Percentiles rank a stretch among this genome's conserved stretches.
Conservation (phyloP, 1,140 invertebrate genomes). For the Musca vetustissima region DNA sequence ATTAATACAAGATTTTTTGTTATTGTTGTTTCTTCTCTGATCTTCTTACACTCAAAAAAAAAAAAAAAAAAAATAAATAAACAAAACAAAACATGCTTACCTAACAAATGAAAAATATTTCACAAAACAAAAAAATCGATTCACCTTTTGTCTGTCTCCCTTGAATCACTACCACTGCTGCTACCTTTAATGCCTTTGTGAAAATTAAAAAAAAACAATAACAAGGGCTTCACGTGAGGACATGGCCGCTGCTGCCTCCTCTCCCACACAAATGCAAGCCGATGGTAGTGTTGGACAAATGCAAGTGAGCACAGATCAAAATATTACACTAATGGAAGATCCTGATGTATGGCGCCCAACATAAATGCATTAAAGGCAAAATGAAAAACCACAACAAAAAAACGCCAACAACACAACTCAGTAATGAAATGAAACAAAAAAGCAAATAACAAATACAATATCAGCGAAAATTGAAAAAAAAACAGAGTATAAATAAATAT, state of each 20-base stretch:
- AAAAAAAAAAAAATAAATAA: too few species aligned
- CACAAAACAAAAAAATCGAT: conserved; percentile 1
- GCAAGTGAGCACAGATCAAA: conserved; percentile 67
- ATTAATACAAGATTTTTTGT: conserved; percentile 16
- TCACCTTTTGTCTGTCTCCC: not conserved
- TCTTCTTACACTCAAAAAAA: not conserved
- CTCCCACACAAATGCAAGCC: conserved; percentile 61
- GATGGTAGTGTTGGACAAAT: conserved; percentile 59
- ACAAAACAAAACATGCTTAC: conserved; percentile 3
- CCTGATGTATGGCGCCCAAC: conserved; percentile 86
- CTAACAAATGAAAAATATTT: conserved; percentile 8
- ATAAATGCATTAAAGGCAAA: conserved; percentile 60
- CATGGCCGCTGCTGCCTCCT: conserved; percentile 77
- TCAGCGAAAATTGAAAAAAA: conserved; percentile 14
- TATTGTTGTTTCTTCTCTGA: conserved; percentile 23
- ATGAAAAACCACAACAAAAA: conserved; percentile 3
- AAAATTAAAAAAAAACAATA: conserved; percentile 19
- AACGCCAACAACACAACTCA: not conserved
- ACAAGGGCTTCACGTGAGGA: conserved; percentile 77
- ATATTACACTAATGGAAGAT: conserved; percentile 83
- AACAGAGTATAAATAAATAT: conserved; percentile 10
- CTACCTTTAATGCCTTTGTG: not conserved
- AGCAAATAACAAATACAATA: not conserved
- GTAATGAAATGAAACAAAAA: not conserved
- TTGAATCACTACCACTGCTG: not conserved